A percentile compares a stretch with the other conserved stretches of the same genome.
Evolutionary conservation across 2,113 vertebrate species (phyloP).

Genomic region (Daphoenositta chrysoptera): DNA sequence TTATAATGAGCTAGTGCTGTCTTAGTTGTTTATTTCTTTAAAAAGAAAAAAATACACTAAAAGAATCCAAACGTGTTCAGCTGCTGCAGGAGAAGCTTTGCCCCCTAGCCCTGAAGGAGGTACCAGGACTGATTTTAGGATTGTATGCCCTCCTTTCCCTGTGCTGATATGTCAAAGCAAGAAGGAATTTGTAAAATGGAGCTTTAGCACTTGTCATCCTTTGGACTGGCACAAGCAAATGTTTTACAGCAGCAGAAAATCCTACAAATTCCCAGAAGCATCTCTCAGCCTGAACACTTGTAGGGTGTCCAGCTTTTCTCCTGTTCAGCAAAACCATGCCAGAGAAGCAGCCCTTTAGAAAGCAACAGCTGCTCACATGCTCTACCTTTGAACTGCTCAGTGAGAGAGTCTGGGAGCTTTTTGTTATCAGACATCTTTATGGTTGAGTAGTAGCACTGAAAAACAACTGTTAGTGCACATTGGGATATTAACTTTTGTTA

Average conservation of each 20-base stretch:
- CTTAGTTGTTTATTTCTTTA: neutral
- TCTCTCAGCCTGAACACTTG: neutral
- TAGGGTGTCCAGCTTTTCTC: neutral
- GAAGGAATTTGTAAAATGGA: neutral
- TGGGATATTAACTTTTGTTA: neutral
- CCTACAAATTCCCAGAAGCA: neutral
- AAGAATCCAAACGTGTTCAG: neutral
- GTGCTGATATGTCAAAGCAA: neutral
- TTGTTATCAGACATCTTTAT: neutral
- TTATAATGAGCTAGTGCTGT: neutral
- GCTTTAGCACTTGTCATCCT: neutral
- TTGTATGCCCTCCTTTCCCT: neutral
- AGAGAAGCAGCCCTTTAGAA: neutral
- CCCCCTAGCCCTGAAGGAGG: neutral
- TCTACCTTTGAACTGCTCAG: neutral
- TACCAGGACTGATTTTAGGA: neutral
- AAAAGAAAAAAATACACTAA: neutral
- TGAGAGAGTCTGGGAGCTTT: neutral
- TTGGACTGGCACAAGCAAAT: neutral
- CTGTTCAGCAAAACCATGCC: neutral
- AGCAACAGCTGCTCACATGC: neutral
- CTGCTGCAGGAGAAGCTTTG: neutral
- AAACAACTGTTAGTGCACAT: neutral
- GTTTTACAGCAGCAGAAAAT: neutral
- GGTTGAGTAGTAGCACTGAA: neutral